Evolutionary conservation across 2,797 vertebrate genomes (phyloP).

Genomic region (Eulemur mongoz): DNA sequence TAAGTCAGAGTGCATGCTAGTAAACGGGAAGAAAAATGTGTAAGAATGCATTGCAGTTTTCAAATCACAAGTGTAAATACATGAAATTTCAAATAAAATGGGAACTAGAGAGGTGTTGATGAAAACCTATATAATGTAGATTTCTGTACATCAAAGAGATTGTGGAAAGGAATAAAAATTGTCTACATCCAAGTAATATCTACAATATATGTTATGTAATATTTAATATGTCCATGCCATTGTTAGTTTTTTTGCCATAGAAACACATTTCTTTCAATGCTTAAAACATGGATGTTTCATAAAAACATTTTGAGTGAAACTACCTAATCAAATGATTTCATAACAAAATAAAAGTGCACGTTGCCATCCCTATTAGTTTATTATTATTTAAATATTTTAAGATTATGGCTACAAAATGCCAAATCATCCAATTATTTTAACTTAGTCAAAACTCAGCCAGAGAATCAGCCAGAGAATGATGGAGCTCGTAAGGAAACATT

Average conservation of each 20-base stretch:
- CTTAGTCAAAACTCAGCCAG: not conserved
- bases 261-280: not conserved
- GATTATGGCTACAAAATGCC: not conserved
- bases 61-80: constrained; percentile 24
- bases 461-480: not conserved
- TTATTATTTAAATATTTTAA: constrained; percentile 27
- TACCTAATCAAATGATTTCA: constrained; percentile 29
- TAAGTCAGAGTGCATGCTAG: not conserved
- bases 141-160: not conserved
- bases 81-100: constrained; percentile 47
- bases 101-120: not conserved
- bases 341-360: not conserved
- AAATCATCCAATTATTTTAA: not conserved
- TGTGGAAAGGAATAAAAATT: constrained; percentile 31
- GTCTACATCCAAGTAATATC: not conserved
- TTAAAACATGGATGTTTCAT: constrained; percentile 32
- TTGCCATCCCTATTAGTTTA: not conserved
- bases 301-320: constrained; percentile 35
- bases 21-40: constrained; percentile 30
- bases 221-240: not conserved
- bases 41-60: constrained; percentile 26
- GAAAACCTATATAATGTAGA: not conserved
- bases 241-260: not conserved
- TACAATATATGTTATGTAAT: not conserved
- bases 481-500: not conserved